phyloP scores from a whole-genome alignment of 2,113 vertebrate species.

The Pteropus alecto region DNA sequence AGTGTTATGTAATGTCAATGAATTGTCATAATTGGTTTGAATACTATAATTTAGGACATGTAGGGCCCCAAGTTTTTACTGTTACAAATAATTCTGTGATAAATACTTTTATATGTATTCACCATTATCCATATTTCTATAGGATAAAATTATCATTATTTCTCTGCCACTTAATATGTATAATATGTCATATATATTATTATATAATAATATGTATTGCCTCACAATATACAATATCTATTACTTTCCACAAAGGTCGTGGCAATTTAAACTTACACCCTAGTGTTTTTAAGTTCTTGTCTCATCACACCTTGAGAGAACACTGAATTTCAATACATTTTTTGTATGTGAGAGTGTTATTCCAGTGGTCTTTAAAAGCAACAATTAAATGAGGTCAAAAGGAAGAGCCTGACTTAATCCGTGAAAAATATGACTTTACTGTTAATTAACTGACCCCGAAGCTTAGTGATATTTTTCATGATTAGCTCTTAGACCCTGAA shows the following conservation, averaged over 20 bases:
- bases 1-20: neutral
- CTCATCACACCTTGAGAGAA: constrained; percentile 44
- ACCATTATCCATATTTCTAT: neutral
- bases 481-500: constrained; percentile 72
- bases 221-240: neutral
- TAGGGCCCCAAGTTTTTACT: neutral
- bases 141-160: neutral
- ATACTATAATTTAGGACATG: neutral
- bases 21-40: constrained; percentile 7
- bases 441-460: constrained; percentile 77
- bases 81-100: constrained; percentile 10
- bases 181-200: neutral
- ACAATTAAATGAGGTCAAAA: constrained; percentile 78
- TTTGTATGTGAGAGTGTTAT: constrained; percentile 26
- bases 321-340: constrained; percentile 52
- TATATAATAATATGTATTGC: neutral
- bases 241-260: neutral
- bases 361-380: constrained; percentile 71
- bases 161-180: neutral
- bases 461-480: constrained; percentile 76
- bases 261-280: neutral
- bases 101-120: neutral
- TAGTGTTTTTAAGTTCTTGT: constrained; percentile 35
- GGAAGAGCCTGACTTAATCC: constrained; percentile 71
- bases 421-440: constrained; percentile 76